Base-by-base conservation (phyloP, 1,140 invertebrate species). In the Heterodera schachtii region DNA sequence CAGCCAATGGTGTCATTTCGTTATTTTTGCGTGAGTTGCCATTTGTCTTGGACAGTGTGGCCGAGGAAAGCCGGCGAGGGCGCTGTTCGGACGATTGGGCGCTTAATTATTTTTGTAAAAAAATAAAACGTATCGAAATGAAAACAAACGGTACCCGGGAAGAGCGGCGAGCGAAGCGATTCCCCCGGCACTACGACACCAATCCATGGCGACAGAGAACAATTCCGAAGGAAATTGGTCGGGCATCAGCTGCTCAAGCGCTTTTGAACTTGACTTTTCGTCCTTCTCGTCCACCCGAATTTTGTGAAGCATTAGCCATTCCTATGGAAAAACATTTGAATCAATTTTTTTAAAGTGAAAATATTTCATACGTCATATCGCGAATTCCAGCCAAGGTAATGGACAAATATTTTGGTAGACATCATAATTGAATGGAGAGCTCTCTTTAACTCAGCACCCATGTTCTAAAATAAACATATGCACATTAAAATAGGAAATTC, bases 221-320 rank as follows among this genome's bases (percentile, higher is more conserved):
- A 83, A 49, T 83, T 84, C 73, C n/a, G 82, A 73, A 0, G 82
- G 60, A 19, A 83, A 60, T 44, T 83, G 73, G 74, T 73, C 67
- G 47, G 83, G 83, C 7, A 83, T 60, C 7, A 84, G 60, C 43
- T 49, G 44, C 64, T 79, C 81, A 19, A 84, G 47, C 19, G 81
- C 81, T 78, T 83, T 83, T 4, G 80, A 21, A 57, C 81, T 82
- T 9, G 69, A 47, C 11, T 60, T 82, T 73, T 82, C 81, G 49
- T 82, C 81, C 46, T 84, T 83, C 46, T 83, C 82, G 44, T 83
- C 82, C 43, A 84, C 82, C 16, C 82, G 82, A 57, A 83, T 83
- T 84, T 83, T 83, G 60, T 83, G 82, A 21, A 83, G 52, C 82
- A 84, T 84, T 19, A 83, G 71, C 82, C 82, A 83, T 79, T 83